Evolutionary conservation across 2,113 vertebrate species (phyloP), one percentile per base, ranked within the genome.

Genomic region (Strigops habroptila): DNA sequence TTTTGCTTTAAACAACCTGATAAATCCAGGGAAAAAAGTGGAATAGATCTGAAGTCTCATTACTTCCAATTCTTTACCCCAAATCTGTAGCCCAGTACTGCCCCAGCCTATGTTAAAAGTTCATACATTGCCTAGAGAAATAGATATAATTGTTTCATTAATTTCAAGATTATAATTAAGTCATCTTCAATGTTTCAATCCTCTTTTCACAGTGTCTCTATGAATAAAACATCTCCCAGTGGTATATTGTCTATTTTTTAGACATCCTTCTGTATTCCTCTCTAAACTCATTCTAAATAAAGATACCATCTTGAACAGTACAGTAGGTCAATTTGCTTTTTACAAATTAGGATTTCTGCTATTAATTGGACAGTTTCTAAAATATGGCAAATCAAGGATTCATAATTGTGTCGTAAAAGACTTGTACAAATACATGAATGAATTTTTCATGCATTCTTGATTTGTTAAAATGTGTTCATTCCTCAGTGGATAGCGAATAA

Each of bases 391-490:
- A 84, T 81, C 83, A 78, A 55, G 90, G 73, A 90, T 84, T 96
- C 74, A 76, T 91, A 88, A 96, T 62, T 94, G 76, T 93, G 69
- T 82, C 65, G 7, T 91, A 91, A 69, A 95, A 96, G 86, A 86
- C 90, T 94, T 93, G 60, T 91, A 90, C 90, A 96, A 96, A 95
- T 91, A 91, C 70, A 68, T 81, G 90, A 95, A 97, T 95, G 91
- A 96, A 95, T 93, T 86, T 96, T 97, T 95, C 91, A 96, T 96
- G 83, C 52, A 18, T 87, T 83, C 86, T 86, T 92, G 92, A 90
- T 94, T 87, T 84, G 81, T 88, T 94, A 69, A 92, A 89, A 94
- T n/a, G 57, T 44, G 83, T 82, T 94, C 57, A 33, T 71, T 94
- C 83, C 79, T 96, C 80, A 31, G 51, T 22, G 33, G 76, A 51